Conservation (phyloP, 2,888 invertebrate species). For the Agrochola lota region DNA sequence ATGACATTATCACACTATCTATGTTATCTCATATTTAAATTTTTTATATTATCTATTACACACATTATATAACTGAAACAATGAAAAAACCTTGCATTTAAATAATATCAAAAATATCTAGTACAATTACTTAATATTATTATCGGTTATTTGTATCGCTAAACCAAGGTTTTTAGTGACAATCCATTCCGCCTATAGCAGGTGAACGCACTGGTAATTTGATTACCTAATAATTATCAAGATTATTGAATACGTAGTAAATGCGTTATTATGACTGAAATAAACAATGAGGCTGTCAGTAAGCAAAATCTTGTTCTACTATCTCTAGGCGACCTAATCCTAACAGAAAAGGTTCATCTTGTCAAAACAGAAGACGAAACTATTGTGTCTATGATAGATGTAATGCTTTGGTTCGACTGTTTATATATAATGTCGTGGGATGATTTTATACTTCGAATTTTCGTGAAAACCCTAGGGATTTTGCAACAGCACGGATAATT, state of each 20-base stretch:
- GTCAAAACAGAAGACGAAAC: background rate
- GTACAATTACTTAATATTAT: slow-evolving; percentile 2
- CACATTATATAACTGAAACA: slow-evolving; percentile 15
- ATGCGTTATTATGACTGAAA: background rate
- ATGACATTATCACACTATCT: slow-evolving; percentile 5
- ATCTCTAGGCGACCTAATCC: background rate
- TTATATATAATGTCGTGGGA: too few species aligned
- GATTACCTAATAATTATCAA: slow-evolving; percentile 1
- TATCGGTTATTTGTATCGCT: slow-evolving; percentile 38
- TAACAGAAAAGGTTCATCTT: background rate
- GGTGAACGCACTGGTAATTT: slow-evolving; percentile 32
- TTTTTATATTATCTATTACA: slow-evolving; percentile 40
- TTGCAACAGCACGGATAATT: too few species aligned
- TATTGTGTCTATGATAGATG: background rate
- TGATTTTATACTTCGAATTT: too few species aligned
- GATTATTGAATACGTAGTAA: background rate
- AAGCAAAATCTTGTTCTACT: background rate
- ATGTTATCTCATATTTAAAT: slow-evolving; percentile 12
- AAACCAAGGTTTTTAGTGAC: slow-evolving; percentile 35
- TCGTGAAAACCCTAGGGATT: too few species aligned
- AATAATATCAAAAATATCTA: slow-evolving; percentile 13
- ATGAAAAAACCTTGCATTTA: slow-evolving; percentile 1
- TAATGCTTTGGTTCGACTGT: background rate
- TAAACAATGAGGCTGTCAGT: background rate
- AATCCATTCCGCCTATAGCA: background rate